These are phyloP conservation scores for Nephrotoma flavescens DNA, from an alignment of 2,888 invertebrate genomes.

Conservation along the genomic window DNA sequence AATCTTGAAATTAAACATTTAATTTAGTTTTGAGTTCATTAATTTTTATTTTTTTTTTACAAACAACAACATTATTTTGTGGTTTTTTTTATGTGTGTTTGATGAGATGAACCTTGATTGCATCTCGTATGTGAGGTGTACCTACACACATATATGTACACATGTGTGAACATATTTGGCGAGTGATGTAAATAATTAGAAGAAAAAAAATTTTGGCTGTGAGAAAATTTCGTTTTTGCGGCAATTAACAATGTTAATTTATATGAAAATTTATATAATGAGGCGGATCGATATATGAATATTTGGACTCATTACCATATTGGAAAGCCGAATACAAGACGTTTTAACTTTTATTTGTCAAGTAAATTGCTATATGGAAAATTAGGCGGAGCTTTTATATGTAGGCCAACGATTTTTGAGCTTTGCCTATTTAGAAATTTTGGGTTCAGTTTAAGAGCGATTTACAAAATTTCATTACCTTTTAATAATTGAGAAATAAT, in stretches of 20 bases:
- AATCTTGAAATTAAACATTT: not conserved
- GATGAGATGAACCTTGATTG: not conserved
- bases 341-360: too few species aligned
- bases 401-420: too few species aligned
- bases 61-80: not conserved
- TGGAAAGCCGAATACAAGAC: too few species aligned
- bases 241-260: not conserved
- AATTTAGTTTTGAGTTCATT: not conserved
- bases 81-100: not conserved
- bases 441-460: too few species aligned
- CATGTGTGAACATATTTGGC: not conserved
- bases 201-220: not conserved
- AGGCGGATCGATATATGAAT: not conserved
- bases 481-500: too few species aligned
- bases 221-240: not conserved
- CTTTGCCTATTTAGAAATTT: too few species aligned
- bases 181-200: not conserved
- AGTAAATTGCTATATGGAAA: too few species aligned
- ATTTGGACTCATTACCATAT: too few species aligned
- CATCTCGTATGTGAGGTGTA: not conserved
- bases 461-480: too few species aligned
- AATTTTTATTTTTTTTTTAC: not conserved
- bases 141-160: not conserved
- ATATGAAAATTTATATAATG: not conserved
- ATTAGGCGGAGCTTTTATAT: too few species aligned